Percentiles rank a stretch among this genome's conserved stretches.
phyloP scores from a whole-genome alignment of 2,113 vertebrate species.

The Nibea albiflora region DNA sequence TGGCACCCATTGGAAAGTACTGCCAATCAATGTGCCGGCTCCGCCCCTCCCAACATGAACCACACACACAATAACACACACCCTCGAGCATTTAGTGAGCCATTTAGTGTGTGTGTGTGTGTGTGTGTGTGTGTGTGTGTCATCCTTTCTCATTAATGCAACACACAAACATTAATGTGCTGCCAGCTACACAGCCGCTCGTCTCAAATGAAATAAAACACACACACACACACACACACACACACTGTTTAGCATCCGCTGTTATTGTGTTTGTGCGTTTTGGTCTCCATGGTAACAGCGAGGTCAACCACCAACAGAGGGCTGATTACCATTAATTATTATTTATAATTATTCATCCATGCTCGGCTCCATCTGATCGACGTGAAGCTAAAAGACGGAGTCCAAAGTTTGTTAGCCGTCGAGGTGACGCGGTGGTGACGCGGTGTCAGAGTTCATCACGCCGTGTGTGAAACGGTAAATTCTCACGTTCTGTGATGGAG shows the following conservation, averaged over 20 bases:
- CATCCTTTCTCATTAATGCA: conserved; percentile 57
- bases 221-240: conserved; percentile 40
- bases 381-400: too few species aligned
- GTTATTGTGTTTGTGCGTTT: conserved; percentile 44
- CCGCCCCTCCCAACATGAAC: conserved; percentile 18
- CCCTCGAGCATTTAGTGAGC: conserved; percentile 28
- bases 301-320: conserved; percentile 58
- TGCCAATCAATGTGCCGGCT: conserved; percentile 49
- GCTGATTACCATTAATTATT: conserved; percentile 63
- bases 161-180: conserved; percentile 42
- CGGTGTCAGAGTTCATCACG: too few species aligned
- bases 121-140: conserved; percentile 15
- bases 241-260: conserved; percentile 29
- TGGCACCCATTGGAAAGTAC: conserved; percentile 41
- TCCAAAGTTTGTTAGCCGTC: too few species aligned
- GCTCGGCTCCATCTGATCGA: neutral
- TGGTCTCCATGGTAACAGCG: conserved; percentile 57
- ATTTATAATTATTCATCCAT: conserved; percentile 47
- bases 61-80: conserved; percentile 6
- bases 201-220: conserved; percentile 45
- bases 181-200: conserved; percentile 34
- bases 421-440: too few species aligned
- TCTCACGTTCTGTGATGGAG: too few species aligned
- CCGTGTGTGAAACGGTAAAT: too few species aligned
- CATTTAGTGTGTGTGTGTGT: conserved; percentile 19